These are phyloP conservation scores for Conopomorpha cramerella DNA, from an alignment of 1,140 invertebrate species.

Conservation along the genomic window DNA sequence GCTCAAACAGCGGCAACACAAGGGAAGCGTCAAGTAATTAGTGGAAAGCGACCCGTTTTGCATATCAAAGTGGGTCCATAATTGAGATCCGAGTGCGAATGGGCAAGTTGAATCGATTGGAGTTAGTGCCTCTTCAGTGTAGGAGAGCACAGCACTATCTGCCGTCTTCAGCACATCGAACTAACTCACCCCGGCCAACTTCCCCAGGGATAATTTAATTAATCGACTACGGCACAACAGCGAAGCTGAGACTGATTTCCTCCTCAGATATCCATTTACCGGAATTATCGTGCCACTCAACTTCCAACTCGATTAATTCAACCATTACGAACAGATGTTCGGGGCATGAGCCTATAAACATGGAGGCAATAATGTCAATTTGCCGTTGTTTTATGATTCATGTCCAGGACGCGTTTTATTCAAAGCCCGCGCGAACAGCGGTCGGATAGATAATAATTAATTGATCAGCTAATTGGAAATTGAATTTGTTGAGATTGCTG, in stretches of 20 bases:
- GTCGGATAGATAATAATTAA: no score
- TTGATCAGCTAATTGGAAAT: no score
- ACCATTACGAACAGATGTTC: conserved; percentile 9
- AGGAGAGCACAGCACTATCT: conserved; percentile 24
- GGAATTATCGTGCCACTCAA: conserved; percentile 39
- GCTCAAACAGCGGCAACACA: conserved; percentile 25
- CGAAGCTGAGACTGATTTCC: conserved; percentile 38
- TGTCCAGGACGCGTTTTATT: no score
- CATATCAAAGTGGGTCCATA: conserved; percentile 54
- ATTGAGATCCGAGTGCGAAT: conserved; percentile 52
- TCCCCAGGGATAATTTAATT: conserved; percentile 46
- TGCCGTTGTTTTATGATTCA: no score
- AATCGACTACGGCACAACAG: conserved; percentile 37
- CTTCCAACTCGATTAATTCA: conserved; percentile 35
- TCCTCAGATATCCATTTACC: conserved; percentile 49
- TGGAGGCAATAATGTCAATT: no score
- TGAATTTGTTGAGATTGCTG: no score
- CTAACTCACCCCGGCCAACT: conserved; percentile 7
- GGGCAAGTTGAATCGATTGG: conserved; percentile 47
- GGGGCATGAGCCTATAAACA: conserved; percentile 5
- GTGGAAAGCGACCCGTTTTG: conserved; percentile 48
- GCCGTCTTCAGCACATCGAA: conserved; percentile 3
- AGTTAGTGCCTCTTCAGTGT: conserved; percentile 39
- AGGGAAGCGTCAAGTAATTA: conserved; percentile 47
- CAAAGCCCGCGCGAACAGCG: no score